phyloP scores from a whole-genome alignment of 2,888 invertebrate genomes.

The Ectemnius cavifrons region DNA sequence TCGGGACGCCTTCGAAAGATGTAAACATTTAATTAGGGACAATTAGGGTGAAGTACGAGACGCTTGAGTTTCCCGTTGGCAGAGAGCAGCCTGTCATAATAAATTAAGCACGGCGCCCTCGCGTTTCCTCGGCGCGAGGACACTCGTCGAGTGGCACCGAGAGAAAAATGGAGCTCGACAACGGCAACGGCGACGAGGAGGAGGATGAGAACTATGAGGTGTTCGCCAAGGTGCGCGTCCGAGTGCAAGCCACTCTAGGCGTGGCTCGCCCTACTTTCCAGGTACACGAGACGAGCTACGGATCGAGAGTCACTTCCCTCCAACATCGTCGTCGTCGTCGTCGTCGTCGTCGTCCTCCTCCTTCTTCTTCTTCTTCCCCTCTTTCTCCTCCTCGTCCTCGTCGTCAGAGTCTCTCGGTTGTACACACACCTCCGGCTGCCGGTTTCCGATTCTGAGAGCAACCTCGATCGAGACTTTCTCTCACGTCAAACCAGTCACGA shows the following conservation, averaged over 20 bases:
- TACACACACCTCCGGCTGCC: no score
- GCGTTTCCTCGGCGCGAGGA: no score
- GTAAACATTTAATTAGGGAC: no score
- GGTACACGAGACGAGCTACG: conserved; percentile 46
- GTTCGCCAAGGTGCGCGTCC: conserved; percentile 40
- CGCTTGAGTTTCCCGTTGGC: no score
- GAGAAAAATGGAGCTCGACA: conserved; percentile 8
- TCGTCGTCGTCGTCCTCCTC: background rate
- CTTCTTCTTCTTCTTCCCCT: background rate
- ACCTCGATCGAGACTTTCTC: conserved; percentile 50
- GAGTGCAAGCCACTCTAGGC: conserved; percentile 48
- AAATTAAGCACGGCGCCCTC: conserved; percentile 19
- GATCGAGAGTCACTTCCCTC: conserved; percentile 56
- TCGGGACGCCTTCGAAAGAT: no score
- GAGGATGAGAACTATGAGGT: conserved; percentile 23
- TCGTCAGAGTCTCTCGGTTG: no score
- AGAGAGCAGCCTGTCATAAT: conserved; percentile 11
- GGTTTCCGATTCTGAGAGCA: no score
- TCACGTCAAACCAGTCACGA: conserved; percentile 42
- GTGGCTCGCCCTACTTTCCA: conserved; percentile 61
- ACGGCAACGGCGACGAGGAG: conserved; percentile 11
- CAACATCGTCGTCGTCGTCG: conserved; percentile 38
- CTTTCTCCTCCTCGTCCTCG: no score
- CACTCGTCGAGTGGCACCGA: background rate
- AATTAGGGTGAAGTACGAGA: no score